Base-by-base conservation (phyloP, 2,113 vertebrate species). In the Pantherophis guttatus region DNA sequence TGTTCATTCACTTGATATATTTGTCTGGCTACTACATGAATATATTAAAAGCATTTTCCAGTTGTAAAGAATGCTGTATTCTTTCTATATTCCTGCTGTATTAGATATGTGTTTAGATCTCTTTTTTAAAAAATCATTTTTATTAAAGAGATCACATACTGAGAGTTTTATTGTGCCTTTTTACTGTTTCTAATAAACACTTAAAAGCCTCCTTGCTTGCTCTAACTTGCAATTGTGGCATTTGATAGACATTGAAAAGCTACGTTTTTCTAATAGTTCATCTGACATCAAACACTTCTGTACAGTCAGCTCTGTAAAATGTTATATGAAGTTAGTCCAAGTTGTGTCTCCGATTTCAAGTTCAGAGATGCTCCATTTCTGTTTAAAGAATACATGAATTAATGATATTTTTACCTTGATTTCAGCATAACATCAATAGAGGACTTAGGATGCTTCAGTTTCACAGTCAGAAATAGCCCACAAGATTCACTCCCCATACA, bases 121-220 rank as follows among this genome's bases (percentile, higher is more conserved):
- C 94, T 39, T 87, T 94, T 89, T 96, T 94, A 55, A 94, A 88
- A 81, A 81, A 81, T 91, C 59, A 93, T 94, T 95, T 96, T 96
- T 96, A 96, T 95, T 94, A 94, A 96, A 94, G 88, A 92, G 95
- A 96, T 95, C 94, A 95, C 93, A 94, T 91, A 81, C 91, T 24
- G 93, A 91, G 53, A 6, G 94, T 95, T 92, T 96, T 97, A 96
- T 96, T 93, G 90, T 94, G 95, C 93, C 95, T 87, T 53, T 97
- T 96, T 96, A 96, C 91, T 91, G 91, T 91, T 96, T 95, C 93
- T 95, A 96, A 96, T 96, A 96, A 96, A 96, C 94, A 88, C 95
- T 94, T 96, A 94, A 96, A 96, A 96, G 94, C 87, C 92, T 96
- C 92, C 75, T 58, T 96, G 95, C 93, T 92, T 92, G 65, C 86